Conservation (phyloP, 2,797 vertebrate species). For the Tarsius wallacei region DNA sequence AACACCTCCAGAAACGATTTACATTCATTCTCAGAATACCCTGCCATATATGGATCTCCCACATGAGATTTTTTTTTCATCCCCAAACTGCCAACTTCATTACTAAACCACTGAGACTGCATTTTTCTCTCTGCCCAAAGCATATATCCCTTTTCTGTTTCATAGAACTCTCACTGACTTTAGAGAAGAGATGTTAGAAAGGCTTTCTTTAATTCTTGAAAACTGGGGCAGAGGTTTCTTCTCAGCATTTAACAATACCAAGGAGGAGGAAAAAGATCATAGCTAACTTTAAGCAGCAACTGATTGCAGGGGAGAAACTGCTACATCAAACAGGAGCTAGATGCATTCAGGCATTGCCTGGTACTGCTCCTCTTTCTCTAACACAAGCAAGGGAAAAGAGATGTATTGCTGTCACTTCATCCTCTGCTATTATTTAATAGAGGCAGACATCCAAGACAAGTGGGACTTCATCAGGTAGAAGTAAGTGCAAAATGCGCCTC, state of each 20-base stretch:
- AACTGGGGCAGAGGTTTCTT: neutral
- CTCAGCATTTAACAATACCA: conserved; percentile 45
- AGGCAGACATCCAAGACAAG: neutral
- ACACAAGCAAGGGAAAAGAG: neutral
- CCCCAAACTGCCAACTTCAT: neutral
- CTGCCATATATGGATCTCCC: neutral
- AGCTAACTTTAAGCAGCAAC: neutral
- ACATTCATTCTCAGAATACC: neutral
- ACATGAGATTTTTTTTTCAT: neutral
- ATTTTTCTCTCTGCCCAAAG: neutral
- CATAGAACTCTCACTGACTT: neutral
- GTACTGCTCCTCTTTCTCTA: neutral
- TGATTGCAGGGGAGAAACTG: neutral
- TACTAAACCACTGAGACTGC: neutral
- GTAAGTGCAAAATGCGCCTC: neutral
- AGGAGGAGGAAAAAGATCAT: neutral
- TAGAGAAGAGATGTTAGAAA: neutral
- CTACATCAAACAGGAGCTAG: neutral
- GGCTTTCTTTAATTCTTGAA: neutral
- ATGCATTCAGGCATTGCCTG: neutral
- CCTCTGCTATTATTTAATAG: conserved; percentile 16
- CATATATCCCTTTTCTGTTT: neutral
- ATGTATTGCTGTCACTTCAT: conserved; percentile 3
- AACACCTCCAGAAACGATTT: neutral
- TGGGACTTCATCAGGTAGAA: conserved; percentile 41